Conservation (phyloP, 1,140 invertebrate species). For the Macrobrachium nipponense region DNA sequence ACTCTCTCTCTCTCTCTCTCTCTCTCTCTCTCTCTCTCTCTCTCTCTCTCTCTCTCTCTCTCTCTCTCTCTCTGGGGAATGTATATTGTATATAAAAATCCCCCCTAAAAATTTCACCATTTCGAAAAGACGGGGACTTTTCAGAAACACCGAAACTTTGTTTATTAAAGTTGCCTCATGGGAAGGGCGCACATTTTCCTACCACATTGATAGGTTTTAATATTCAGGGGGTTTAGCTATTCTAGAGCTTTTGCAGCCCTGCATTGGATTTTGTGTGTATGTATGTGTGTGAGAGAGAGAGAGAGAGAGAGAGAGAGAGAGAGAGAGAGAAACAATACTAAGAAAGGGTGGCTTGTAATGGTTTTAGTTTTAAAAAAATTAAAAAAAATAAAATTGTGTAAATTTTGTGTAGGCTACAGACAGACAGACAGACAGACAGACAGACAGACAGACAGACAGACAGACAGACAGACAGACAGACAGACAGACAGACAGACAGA, state of each 20-base stretch:
- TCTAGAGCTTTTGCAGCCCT: too few relatives aligned
- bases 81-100: too few relatives aligned
- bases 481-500: neutral
- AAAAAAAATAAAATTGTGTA: neutral
- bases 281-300: neutral
- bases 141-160: neutral
- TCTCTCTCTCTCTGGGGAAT: neutral
- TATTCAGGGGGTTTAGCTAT: neutral
- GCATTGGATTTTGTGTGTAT: neutral
- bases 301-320: neutral
- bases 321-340: neutral
- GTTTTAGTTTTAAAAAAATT: too few relatives aligned
- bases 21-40: too few relatives aligned
- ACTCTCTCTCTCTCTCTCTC: too few relatives aligned
- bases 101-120: neutral
- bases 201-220: slow-evolving; percentile 14
- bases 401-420: neutral
- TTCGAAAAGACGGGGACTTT: neutral
- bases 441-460: neutral
- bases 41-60: neutral
- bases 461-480: neutral
- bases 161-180: slow-evolving; percentile 15
- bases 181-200: slow-evolving; percentile 12
- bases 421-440: neutral
- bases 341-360: neutral